Base-by-base conservation (phyloP, 2,888 invertebrate species). In the Saturnia pavonia region DNA sequence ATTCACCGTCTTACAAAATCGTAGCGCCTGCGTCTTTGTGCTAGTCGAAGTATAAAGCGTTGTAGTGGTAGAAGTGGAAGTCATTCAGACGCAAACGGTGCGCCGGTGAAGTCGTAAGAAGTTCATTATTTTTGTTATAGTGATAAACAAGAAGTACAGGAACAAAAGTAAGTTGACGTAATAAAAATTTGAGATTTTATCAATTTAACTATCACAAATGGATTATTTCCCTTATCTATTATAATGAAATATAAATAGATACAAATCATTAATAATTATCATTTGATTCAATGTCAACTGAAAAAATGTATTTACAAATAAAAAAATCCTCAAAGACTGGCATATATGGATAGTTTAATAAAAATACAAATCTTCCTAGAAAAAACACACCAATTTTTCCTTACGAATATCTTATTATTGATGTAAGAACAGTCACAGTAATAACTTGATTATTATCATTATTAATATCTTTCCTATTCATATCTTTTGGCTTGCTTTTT, bases 1-100 rank as follows among this genome's bases (percentile, higher is more conserved):
- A 84, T 83, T 83, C 82, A 85, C 81, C 84, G 89, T 92, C 94
- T 93, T 94, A 92, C 94, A 92, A 94, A 94, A 94, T 91, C 93
- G 79, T 80, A 77, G 83, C 76, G 88, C 88, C 83, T 89, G 87
- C 92, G 88, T 91, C 92, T 93, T 93, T 91, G 84, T 84, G 82
- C 85, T 86, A 90, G 88, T 91, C 88, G 89, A 92, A 88, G 90
- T 94, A 94, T 94, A 94, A 94, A 93, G 89, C 88, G 85, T 83
- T 79, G 90, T 80, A 81, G 89, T 86, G 85, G 91, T 89, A 84
- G 89, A 85, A 84, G 85, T 87, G 83, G 86, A 83, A 89, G 88
- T 84, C 94, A 94, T 92, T 94, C 93, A 87, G 84, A 88, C 89
- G 87, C 91, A 88, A 89, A 88, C 92, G 88, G 83, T 88, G 92